Conservation (phyloP, 2,797 vertebrate species). For the Mormyrus proboscirostris region DNA sequence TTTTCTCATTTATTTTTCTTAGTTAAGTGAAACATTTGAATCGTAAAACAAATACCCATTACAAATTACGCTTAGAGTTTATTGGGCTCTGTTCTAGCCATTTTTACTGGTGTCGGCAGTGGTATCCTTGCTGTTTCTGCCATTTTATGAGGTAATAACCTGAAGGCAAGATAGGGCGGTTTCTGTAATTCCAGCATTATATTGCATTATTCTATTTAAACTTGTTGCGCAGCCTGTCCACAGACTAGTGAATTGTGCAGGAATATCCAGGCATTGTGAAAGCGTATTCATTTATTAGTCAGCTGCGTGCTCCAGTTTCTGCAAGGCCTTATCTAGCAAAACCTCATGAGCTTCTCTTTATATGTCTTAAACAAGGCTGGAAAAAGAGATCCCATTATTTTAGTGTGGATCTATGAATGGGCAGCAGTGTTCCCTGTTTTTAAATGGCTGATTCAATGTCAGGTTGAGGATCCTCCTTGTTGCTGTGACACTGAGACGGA, state of each 20-base stretch:
- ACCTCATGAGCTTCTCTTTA: constrained; percentile 70
- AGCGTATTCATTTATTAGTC: constrained; percentile 66
- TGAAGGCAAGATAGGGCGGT: constrained; percentile 13
- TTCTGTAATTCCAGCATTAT: constrained; percentile 24
- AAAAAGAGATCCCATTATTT: constrained; percentile 75
- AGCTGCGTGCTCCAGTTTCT: constrained; percentile 71
- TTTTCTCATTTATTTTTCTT: constrained; percentile 2
- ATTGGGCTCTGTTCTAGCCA: background rate
- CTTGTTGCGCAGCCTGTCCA: constrained; percentile 38
- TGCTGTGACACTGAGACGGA: constrained; percentile 74
- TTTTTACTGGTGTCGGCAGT: constrained; percentile 12
- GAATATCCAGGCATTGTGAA: constrained; percentile 64
- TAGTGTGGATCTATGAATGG: constrained; percentile 67
- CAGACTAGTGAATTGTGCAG: constrained; percentile 59
- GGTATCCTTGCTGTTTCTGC: constrained; percentile 2
- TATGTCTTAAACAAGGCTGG: constrained; percentile 73
- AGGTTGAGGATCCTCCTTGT: constrained; percentile 75
- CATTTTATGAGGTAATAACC: constrained; percentile 14
- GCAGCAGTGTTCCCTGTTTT: constrained; percentile 70
- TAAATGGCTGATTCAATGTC: constrained; percentile 80
- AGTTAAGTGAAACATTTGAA: background rate
- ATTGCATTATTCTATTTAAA: constrained; percentile 43
- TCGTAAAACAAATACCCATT: background rate
- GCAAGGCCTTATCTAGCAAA: constrained; percentile 60
- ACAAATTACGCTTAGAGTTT: background rate